Conservation (phyloP, 2,113 vertebrate genomes). For the Neoarius graeffei region DNA sequence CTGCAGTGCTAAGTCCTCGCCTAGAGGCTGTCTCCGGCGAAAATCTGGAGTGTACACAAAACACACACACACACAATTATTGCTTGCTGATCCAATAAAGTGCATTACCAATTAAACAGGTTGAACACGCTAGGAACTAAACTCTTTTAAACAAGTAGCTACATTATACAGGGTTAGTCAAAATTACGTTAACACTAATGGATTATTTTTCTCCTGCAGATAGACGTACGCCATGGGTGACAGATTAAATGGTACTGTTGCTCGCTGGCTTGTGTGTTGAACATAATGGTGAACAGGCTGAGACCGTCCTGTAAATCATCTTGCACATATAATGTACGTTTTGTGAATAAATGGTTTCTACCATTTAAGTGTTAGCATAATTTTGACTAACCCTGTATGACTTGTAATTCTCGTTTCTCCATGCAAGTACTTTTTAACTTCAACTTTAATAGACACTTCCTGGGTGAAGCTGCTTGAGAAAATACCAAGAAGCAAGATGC, state of each 20-base stretch:
- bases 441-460: neutral
- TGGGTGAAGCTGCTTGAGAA: neutral
- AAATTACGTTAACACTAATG: too few relatives aligned
- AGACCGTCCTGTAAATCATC: too few relatives aligned
- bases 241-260: too few relatives aligned
- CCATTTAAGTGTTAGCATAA: too few relatives aligned
- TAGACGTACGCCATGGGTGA: too few relatives aligned
- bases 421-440: neutral
- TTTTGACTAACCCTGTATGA: too few relatives aligned
- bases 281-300: too few relatives aligned
- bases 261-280: too few relatives aligned
- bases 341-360: too few relatives aligned
- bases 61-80: neutral
- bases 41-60: conserved; percentile 74
- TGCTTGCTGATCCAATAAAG: neutral
- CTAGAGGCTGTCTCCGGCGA: conserved; percentile 95
- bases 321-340: too few relatives aligned
- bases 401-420: neutral
- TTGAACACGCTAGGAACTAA: neutral
- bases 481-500: neutral
- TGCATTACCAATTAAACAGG: neutral
- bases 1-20: conserved; percentile 96
- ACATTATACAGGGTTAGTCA: neutral
- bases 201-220: too few relatives aligned
- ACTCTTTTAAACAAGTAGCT: neutral